A percentile compares a stretch with the other conserved stretches of the same genome.
phyloP scores from a whole-genome alignment of 2,888 invertebrate genomes.

The Sarcophaga subvicina region DNA sequence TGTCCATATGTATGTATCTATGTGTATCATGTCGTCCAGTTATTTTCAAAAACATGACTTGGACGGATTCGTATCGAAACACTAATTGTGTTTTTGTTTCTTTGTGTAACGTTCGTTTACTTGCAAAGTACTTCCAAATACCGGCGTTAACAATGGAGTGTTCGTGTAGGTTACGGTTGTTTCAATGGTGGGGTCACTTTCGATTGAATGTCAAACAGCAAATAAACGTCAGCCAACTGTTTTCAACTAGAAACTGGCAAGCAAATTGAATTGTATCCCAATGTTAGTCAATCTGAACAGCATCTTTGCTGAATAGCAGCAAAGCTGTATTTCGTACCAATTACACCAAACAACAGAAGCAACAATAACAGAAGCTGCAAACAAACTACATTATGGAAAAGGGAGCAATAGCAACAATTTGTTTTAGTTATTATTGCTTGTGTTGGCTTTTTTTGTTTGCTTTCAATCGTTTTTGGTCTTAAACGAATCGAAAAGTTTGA shows the following conservation, averaged over 20 bases:
- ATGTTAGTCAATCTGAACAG: not conserved
- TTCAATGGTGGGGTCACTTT: conserved; percentile 20
- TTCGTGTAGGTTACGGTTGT: not conserved
- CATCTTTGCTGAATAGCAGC: not conserved
- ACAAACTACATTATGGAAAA: not conserved
- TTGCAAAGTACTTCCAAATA: not conserved
- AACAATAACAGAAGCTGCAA: too few species aligned
- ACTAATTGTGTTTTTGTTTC: not conserved
- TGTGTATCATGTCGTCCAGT: not conserved
- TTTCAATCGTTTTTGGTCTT: conserved; percentile 16
- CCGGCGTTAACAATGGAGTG: too few species aligned
- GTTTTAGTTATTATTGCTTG: conserved; percentile 16
- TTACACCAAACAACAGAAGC: not conserved
- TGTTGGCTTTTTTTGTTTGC: conserved; percentile 9
- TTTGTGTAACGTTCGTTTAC: not conserved
- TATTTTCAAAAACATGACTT: not conserved
- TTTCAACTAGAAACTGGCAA: not conserved
- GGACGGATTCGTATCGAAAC: not conserved
- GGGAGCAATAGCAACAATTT: conserved; percentile 30
- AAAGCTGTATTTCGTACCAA: not conserved
- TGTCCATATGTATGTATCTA: too few species aligned
- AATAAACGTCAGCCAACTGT: conserved; percentile 42
- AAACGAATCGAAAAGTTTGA: conserved; percentile 33
- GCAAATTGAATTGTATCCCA: conserved; percentile 23
- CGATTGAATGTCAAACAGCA: conserved; percentile 33